Evolutionary conservation across 2,797 vertebrate genomes (phyloP).

Genomic region (Jordanella pulchra): DNA sequence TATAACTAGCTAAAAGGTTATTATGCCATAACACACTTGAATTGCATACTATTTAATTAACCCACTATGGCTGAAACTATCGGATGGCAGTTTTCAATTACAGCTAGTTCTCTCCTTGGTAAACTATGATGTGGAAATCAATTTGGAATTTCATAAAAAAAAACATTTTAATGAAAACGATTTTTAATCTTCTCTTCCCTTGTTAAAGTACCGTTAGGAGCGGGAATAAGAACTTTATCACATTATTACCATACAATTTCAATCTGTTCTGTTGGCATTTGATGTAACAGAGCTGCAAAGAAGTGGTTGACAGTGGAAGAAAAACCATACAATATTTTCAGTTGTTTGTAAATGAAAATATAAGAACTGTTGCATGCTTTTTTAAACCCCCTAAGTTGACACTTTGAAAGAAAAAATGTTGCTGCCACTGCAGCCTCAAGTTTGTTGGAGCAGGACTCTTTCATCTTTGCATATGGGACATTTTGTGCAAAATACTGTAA

Average conservation of each 20-base stretch:
- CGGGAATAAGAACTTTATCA: background rate
- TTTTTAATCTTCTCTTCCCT: background rate
- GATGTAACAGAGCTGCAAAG: no score
- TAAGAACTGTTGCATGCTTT: background rate
- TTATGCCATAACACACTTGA: background rate
- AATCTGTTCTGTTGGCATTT: no score
- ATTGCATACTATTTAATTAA: background rate
- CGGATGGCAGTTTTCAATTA: background rate
- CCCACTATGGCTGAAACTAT: background rate
- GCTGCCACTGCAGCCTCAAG: background rate
- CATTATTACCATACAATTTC: background rate
- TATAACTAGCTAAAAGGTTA: no score
- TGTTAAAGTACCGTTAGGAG: no score
- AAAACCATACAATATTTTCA: background rate
- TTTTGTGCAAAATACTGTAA: background rate
- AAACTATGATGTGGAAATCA: background rate
- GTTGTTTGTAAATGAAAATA: background rate
- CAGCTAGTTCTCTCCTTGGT: background rate
- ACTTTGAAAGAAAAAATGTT: background rate
- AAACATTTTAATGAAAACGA: background rate
- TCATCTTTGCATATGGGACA: background rate
- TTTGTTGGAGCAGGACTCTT: background rate
- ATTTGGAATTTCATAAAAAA: constrained; percentile 2
- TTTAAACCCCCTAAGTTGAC: background rate
- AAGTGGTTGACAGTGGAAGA: no score